Base-by-base conservation (phyloP, 2,888 invertebrate species). In the Linyphia triangularis region DNA sequence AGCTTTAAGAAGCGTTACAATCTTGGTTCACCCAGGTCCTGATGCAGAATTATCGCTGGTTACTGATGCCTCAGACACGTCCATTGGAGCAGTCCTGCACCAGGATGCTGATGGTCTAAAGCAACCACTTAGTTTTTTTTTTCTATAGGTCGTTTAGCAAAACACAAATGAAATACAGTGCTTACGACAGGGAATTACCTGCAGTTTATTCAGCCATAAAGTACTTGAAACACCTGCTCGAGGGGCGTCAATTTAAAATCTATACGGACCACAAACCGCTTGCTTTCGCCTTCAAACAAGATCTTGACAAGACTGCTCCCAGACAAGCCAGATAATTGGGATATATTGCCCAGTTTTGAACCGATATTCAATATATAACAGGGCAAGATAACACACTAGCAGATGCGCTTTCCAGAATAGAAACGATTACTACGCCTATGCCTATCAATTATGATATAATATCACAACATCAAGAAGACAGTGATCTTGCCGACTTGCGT, bases 251-350 rank as follows among this genome's bases (percentile, higher is more conserved):
- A 28, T 51, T 73, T 28, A 28, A 6, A 2, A 28, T 73, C 0
- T 73, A 26, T 51, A 57, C 73, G 6, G 51, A 57, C 51, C 73
- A 73, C 19, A 73, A 73, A 51, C 73, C 57, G 2, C 6, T 73
- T n/a, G 57, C 51, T 24, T 73, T 73, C 28, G 73, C 73, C 1
- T 59, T 73, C 28, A 57, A 16, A 57, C 40, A 40, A 43, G 40
- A 70, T 40, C 10, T 6, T 40, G 70, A 70, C 22, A 70, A 70
- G 7, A n/a, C 13, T 19, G 37, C 43, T n/a, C 57, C 51, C 0
- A 22, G 73, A 9, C n/a, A 28, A 57, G 22, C 19, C 5, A 5
- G 73, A 13, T 57, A 73, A 3, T 26, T 73, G 5, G 51, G 57
- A 26, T 59, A 26, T 57, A 73, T 73, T 30, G 13, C 26, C 26